Evolutionary conservation across 2,888 invertebrate species (phyloP).

Genomic region (Argynnis bischoffii): DNA sequence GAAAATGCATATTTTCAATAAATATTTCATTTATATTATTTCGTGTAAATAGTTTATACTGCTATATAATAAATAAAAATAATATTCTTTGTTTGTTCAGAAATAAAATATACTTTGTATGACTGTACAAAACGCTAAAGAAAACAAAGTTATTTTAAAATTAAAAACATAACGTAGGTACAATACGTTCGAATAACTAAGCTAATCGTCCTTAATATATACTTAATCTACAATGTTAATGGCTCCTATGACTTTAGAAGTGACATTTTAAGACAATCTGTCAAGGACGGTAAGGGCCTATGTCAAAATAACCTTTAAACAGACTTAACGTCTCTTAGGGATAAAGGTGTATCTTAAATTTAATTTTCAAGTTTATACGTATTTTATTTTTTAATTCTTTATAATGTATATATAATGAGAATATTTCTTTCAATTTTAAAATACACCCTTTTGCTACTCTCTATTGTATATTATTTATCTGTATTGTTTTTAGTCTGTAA

Average conservation of each 20-base stretch:
- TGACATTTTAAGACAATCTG: constrained; percentile 48
- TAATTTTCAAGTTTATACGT: too few relatives aligned
- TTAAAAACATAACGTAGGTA: constrained; percentile 72
- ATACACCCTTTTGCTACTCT: constrained; percentile 10
- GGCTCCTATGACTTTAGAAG: constrained; percentile 73
- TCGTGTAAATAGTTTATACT: constrained; percentile 64
- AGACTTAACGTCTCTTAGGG: constrained; percentile 21
- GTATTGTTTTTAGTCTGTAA: constrained; percentile 25
- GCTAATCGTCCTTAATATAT: constrained; percentile 69
- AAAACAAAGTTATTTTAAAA: constrained; percentile 60
- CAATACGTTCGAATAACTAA: constrained; percentile 67
- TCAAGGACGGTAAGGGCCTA: constrained; percentile 67
- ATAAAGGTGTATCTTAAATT: constrained; percentile 11
- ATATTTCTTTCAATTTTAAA: background rate
- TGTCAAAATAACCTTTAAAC: constrained; percentile 31
- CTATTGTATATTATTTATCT: constrained; percentile 10
- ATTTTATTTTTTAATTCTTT: too few relatives aligned
- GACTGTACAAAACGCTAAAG: constrained; percentile 72
- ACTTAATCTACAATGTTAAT: constrained; percentile 75
- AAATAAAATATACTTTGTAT: constrained; percentile 73
- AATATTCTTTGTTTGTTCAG: constrained; percentile 66
- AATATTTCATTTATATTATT: constrained; percentile 67
- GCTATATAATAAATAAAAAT: constrained; percentile 63
- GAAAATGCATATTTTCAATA: constrained; percentile 62
- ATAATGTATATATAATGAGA: too few relatives aligned